Conservation (phyloP, 2,113 vertebrate species). For the Myiopsitta monachus region DNA sequence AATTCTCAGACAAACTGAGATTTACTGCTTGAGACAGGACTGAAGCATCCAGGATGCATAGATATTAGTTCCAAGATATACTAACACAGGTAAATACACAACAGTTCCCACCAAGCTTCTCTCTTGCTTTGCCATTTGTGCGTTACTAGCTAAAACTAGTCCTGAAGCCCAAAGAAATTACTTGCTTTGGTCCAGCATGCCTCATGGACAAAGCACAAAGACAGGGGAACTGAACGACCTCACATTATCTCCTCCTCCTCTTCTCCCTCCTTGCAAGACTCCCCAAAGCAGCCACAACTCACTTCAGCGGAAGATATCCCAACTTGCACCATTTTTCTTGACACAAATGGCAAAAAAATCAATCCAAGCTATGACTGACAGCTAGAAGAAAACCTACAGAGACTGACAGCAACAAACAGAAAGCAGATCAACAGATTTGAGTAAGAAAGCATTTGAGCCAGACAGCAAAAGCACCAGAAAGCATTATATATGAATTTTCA, state of each 20-base stretch:
- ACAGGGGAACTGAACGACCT: not conserved
- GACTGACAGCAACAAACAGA: conserved; percentile 15
- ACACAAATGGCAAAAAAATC: not conserved
- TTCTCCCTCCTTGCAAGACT: not conserved
- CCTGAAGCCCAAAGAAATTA: not conserved
- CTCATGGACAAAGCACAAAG: not conserved
- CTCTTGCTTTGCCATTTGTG: not conserved
- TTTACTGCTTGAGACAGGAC: not conserved
- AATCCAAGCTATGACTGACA: not conserved
- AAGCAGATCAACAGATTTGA: not conserved
- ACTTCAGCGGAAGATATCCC: not conserved
- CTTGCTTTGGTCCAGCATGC: not conserved
- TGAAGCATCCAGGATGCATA: not conserved
- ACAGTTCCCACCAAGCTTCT: not conserved
- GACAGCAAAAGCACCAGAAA: not conserved
- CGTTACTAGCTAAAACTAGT: not conserved
- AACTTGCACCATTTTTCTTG: not conserved
- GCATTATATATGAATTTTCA: not conserved
- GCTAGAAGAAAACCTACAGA: not conserved
- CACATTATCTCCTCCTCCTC: not conserved
- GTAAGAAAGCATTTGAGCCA: not conserved
- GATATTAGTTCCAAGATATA: not conserved
- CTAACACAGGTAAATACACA: not conserved
- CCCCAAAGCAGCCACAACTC: not conserved
- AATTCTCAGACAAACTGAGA: not conserved